Base-by-base conservation (phyloP, 1,140 invertebrate genomes). In the Heliconius hermathena region DNA sequence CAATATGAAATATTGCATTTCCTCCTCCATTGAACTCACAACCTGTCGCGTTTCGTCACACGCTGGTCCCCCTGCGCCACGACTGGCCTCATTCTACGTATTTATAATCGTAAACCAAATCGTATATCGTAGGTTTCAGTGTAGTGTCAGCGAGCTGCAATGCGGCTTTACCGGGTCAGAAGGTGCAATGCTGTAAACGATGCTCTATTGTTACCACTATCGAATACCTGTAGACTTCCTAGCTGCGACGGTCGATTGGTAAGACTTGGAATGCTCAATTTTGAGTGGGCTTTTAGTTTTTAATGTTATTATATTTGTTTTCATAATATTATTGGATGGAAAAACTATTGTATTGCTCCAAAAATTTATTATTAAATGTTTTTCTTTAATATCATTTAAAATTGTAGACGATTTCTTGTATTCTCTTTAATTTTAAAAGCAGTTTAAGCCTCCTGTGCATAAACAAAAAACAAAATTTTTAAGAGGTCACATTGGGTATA, bases 121-220 rank as follows among this genome's bases (percentile, higher is more conserved):
- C 76, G 81, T 86, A 79, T 83, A 60, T 60, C 57, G n/a, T 26
- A 82, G 82, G 71, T 78, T 46, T 52, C 76, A 85, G 87, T 85
- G 85, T 88, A 86, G 89, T 89, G 88, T 89, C 79, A 84, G 85
- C 83, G 77, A 85, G 85, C 89, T 91, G 91, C 91, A 93, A 86
- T 93, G 91, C 91, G 90, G 91, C 76, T 88, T 77, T 85, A 77
- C 71, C 77, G 83, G 88, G 86, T 88, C 86, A 91, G 81, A 82
- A 89, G 86, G 88, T 89, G 88, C 87, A 91, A 83, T 89, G 86
- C 81, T 81, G 84, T 83, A 81, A 84, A 81, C 84, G 83, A 87
- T 85, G 82, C 81, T 70, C 84, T 85, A 82, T 89, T 87, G 83
- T 83, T 87, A 79, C 74, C 80, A 29, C 79, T 80, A 73, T 22